Percentiles rank a stretch among this genome's conserved stretches.
Evolutionary conservation across 2,113 vertebrate genomes (phyloP).

Genomic region (Callocephalon fimbriatum): DNA sequence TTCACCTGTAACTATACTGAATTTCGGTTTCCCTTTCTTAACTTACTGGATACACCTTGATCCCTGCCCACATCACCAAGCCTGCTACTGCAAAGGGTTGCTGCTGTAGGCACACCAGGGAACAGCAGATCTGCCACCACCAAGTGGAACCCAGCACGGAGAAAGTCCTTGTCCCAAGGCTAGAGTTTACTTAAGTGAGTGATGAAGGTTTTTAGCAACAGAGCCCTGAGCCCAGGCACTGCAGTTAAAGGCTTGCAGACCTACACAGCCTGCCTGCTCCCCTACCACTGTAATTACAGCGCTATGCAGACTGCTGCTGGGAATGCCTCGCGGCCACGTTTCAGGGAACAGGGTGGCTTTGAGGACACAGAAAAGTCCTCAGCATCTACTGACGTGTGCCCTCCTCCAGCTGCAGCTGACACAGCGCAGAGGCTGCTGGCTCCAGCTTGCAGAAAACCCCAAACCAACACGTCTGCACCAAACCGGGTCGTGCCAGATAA

Average conservation of each 20-base stretch:
- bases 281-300: background rate
- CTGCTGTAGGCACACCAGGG: background rate
- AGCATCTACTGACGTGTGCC: background rate
- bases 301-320: background rate
- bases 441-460: background rate
- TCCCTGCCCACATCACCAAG: background rate
- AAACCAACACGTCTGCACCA: background rate
- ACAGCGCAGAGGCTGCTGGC: background rate
- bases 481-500: background rate
- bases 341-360: background rate
- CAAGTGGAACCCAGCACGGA: background rate
- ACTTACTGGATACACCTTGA: background rate
- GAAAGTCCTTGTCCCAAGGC: accelerated
- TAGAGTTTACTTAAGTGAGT: background rate
- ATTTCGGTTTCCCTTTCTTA: background rate
- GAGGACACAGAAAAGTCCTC: background rate
- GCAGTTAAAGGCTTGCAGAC: background rate
- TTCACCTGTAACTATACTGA: background rate
- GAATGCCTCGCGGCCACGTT: background rate
- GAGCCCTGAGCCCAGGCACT: background rate
- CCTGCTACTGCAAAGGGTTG: background rate
- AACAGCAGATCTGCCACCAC: accelerated
- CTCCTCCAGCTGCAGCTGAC: background rate
- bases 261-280: background rate
- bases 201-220: background rate